Evolutionary conservation across 2,888 invertebrate species (phyloP), one percentile per base, ranked within the genome.

Genomic region (Conomelus anceps): DNA sequence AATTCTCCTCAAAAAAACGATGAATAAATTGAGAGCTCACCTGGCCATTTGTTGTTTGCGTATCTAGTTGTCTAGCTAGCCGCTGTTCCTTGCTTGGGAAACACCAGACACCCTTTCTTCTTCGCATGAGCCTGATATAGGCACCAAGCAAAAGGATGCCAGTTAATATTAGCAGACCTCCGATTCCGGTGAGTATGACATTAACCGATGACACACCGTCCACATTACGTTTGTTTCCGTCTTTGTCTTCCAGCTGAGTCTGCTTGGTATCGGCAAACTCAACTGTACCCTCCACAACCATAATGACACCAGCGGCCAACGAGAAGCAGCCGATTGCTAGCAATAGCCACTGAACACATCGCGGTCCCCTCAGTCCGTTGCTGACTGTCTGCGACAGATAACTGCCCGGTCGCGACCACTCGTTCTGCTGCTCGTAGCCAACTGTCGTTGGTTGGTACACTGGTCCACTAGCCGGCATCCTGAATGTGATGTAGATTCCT

Each of bases 391-490:
- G 92, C 4, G 92, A 92, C 9, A 92, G 90, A 89, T 92, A 92
- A 89, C 92, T 92, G 23, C 92, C 91, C 1, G 92, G 92, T n/a
- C 91, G 88, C 17, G 92, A 91, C 93, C 93, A 93, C 90, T 92
- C 92, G 63, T 90, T 91, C 89, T 92, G 93, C 92, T 91, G 94
- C 93, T 96, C 96, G 93, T 96, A 96, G 89, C 96, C 96, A 91
- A 96, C 96, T 91, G 96, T 96, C 90, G 96, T 96, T 22, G 96
- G 96, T 93, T 96, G 96, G 93, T 96, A 96, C 87, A 96, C 96
- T 90, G 96, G 96, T 93, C 96, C 95, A 91, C 94, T 94, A 89
- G 95, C 94, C 91, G 96, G 96, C 96, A 96, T 96, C 93, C 93
- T 63, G 20, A 7, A n/a, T 1, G n/a, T 26, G 11, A 7, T 26